Evolutionary conservation across 2,113 vertebrate genomes (phyloP), one percentile per base, ranked within the genome.

Genomic region (Chaetura pelagica): DNA sequence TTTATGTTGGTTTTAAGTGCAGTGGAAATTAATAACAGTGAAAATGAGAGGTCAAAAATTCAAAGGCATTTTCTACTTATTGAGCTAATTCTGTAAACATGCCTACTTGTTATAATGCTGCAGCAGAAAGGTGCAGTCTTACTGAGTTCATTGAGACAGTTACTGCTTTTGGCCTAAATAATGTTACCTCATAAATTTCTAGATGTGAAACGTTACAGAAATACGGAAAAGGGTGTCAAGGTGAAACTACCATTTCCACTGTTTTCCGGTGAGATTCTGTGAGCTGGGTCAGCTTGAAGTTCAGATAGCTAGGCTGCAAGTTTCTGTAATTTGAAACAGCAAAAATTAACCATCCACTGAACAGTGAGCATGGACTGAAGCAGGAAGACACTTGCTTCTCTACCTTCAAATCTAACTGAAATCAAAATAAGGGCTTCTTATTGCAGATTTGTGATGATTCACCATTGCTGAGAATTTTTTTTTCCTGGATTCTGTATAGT

Each of bases 251-350:
- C 19, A 77, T 95, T 94, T 96, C 85, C 59, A 81, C 85, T 51
- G 30, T 64, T 82, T 89, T 89, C 84, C 94, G 92, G 26, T 84
- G 82, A 95, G 93, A 64, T 93, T 93, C 85, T 96, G 52, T 93
- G 63, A 77, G 85, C 48, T 93, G 61, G 75, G 63, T 91, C 51
- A 88, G 21, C n/a, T 72, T 93, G 68, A 87, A 76, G 64, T 89
- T 77, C 84, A 85, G 42, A 73, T 94, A 81, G 59, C 72, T 86
- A 83, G 51, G n/a, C 90, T 74, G 63, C 61, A 52, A 90, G 85
- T 94, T 96, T 96, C 92, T 96, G 55, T 94, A 74, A 64, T 66
- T 93, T 86, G 79, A 93, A 93, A 86, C 85, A 93, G 90, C 92
- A 93, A 74, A 85, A 93, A 80, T 49, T 80, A 91, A 63, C 87